Evolutionary conservation across 2,113 vertebrate genomes (phyloP), one percentile per base, ranked within the genome.

Genomic region (Anoplopoma fimbria): DNA sequence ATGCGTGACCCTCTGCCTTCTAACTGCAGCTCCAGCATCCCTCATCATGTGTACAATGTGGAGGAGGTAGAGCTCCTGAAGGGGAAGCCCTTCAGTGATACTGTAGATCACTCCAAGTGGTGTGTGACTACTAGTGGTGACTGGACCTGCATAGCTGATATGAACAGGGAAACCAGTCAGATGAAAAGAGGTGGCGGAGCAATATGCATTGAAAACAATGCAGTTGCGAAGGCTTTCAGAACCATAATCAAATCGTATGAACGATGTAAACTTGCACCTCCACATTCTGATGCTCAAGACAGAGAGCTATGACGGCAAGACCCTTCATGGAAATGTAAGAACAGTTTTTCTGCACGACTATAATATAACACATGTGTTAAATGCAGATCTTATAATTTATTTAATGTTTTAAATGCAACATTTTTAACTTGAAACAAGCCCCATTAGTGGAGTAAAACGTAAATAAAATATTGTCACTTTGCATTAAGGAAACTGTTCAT

Each of bases 71-170:
- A 58, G 0, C 42, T 73, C 10, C 75, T 1, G 0, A 4, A 2
- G 0, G 9, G 0, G 9, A 0, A 0, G 0, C 0, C 29, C 65
- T 83, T 89, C 69, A 21, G 0, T 1, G 12, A 80, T 63, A 91
- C 88, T n/a, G 25, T 71, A 2, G 90, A 93, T 88, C 91, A 93
- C 64, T 93, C 91, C 17, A 94, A 93, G 81, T 93, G 92, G 91
- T 84, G 89, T 65, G 91, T 90, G 78, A 72, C 84, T 0, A 6
- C 0, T 3, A 17, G 3, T 7, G n/a, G 38, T n/a, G 10, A 1
- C 33, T 85, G 47, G 81, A 75, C 85, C 51, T 93, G 91, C 70
- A 81, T 93, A 7, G 84, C 93, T 62, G 91, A 93, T 40, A 89
- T 89, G 83, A 93, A 94, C 86, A 86, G 93, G 23, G 88, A 90